A percentile compares a stretch with the other conserved stretches of the same genome.
phyloP scores from a whole-genome alignment of 2,888 invertebrate genomes.

The Rutpela maculata region DNA sequence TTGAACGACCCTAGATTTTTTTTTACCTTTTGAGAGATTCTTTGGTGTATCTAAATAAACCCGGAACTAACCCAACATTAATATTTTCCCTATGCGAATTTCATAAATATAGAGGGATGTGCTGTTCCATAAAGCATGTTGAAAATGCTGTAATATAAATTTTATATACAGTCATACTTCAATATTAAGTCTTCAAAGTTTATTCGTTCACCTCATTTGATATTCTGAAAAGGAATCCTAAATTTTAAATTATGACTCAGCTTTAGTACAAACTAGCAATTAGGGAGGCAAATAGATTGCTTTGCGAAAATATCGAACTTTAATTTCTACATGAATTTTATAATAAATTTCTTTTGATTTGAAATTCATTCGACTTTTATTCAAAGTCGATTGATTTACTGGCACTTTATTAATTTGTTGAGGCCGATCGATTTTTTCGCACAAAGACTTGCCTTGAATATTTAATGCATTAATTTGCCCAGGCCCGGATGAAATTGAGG shows the following conservation, averaged over 20 bases:
- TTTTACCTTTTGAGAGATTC: not conserved
- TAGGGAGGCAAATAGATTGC: constrained; percentile 22
- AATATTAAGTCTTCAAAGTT: constrained; percentile 14
- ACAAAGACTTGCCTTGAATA: constrained; percentile 7
- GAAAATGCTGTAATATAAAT: not conserved
- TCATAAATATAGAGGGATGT: not conserved
- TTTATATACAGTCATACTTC: constrained; percentile 4
- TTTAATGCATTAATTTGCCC: not conserved
- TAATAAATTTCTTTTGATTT: constrained; percentile 27
- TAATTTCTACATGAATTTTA: constrained; percentile 21
- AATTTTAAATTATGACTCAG: constrained; percentile 12
- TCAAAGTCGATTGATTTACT: constrained; percentile 11
- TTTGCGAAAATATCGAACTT: constrained; percentile 28
- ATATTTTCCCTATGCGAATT: not conserved
- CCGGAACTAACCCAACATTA: not conserved
- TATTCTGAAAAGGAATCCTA: constrained; percentile 29
- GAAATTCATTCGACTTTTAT: constrained; percentile 19
- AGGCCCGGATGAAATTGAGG: not conserved
- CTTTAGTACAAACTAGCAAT: constrained; percentile 13
- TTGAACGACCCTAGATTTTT: no score
- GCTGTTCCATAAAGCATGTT: not conserved
- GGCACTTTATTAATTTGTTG: constrained; percentile 19
- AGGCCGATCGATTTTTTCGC: constrained; percentile 13
- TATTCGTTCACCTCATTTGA: constrained; percentile 19
- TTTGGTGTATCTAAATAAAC: not conserved